Conservation (phyloP, 2,888 invertebrate species). For the Timema cristinae region DNA sequence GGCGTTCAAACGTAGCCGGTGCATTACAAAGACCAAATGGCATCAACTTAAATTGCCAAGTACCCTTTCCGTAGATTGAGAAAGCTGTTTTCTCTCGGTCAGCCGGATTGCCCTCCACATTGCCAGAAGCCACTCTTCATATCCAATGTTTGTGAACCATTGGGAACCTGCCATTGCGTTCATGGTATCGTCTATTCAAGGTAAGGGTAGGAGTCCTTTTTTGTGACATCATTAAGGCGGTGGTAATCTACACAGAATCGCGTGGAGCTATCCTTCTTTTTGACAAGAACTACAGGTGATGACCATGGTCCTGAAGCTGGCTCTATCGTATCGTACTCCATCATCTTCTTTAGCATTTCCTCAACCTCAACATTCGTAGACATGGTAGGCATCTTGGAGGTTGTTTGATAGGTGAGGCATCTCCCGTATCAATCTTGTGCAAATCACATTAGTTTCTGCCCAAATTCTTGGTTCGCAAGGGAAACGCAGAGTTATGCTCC, state of each 20-base stretch:
- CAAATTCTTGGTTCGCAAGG: not conserved
- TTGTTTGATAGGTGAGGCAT: not conserved
- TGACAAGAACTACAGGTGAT: not conserved
- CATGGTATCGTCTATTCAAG: not conserved
- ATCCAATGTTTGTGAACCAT: not conserved
- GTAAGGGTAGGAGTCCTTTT: not conserved
- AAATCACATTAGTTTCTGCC: not conserved
- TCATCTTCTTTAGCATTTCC: not conserved
- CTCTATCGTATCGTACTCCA: not conserved
- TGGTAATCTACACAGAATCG: not conserved
- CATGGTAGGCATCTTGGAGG: not conserved
- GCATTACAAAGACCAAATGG: not conserved
- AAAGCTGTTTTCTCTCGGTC: not conserved
- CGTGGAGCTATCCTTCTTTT: slow-evolving; percentile 5
- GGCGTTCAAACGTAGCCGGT: not conserved
- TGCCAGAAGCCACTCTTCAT: not conserved
- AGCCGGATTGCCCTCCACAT: too few relatives aligned
- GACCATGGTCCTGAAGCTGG: not conserved
- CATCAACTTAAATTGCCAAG: not conserved
- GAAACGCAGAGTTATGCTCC: not conserved
- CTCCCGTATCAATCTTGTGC: not conserved
- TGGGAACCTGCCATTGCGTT: not conserved
- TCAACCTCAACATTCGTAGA: not conserved
- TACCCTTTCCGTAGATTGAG: not conserved
- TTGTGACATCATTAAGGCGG: not conserved